These are phyloP conservation scores for Ypsolopha sequella DNA, from an alignment of 2,888 invertebrate species.

Conservation along the genomic window DNA sequence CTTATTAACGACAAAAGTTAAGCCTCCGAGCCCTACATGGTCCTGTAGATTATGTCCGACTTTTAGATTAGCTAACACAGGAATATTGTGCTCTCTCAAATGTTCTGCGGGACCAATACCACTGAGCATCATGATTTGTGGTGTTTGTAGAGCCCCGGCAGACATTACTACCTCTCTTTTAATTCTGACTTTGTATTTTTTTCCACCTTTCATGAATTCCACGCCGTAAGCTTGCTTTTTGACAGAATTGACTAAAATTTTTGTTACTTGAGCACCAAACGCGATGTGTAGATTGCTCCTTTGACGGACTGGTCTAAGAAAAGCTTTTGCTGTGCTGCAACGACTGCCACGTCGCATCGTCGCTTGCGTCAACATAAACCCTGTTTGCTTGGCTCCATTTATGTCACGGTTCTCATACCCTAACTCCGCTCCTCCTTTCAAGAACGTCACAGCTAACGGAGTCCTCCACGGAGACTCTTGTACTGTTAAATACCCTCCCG, in stretches of 20 bases:
- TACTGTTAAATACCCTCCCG: slow-evolving; percentile 85
- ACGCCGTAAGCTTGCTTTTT: slow-evolving; percentile 83
- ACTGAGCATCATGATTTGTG: slow-evolving; percentile 92
- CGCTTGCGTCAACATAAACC: slow-evolving; percentile 89
- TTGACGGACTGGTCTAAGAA: slow-evolving; percentile 83
- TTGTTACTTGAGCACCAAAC: slow-evolving; percentile 80
- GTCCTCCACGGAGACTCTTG: slow-evolving; percentile 89
- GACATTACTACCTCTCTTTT: slow-evolving; percentile 86
- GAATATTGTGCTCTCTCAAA: slow-evolving; percentile 77
- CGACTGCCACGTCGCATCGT: slow-evolving; percentile 87
- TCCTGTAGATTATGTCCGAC: slow-evolving; percentile 90
- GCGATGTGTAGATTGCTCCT: slow-evolving; percentile 85
- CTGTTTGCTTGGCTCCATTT: slow-evolving; percentile 86
- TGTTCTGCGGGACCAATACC: slow-evolving; percentile 89
- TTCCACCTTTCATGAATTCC: slow-evolving; percentile 77
- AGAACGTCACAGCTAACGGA: slow-evolving; percentile 84
- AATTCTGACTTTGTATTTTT: slow-evolving; percentile 76
- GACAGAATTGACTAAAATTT: slow-evolving; percentile 76
- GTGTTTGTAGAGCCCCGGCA: slow-evolving; percentile 89
- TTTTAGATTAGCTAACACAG: slow-evolving; percentile 79
- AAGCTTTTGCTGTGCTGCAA: slow-evolving; percentile 91
- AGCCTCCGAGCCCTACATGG: slow-evolving; percentile 87
- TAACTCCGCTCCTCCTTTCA: slow-evolving; percentile 85
- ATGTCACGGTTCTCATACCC: slow-evolving; percentile 86
- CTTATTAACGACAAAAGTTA: slow-evolving; percentile 86